Evolutionary conservation across 2,888 invertebrate species (phyloP).

Genomic region (Sphecodes monilicornis): DNA sequence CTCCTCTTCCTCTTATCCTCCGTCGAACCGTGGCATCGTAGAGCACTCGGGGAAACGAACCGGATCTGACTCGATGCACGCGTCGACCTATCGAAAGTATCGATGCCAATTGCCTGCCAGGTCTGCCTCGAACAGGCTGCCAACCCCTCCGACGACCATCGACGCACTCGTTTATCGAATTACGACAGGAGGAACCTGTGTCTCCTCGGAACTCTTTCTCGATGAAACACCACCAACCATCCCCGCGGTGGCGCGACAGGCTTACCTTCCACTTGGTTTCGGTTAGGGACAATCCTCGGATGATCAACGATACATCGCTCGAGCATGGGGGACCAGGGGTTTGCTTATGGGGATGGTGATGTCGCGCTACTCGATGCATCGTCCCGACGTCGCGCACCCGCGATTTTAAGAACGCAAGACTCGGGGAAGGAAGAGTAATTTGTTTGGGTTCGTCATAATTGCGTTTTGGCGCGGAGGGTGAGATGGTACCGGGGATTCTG

Average conservation of each 20-base stretch:
- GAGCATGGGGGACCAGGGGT: constrained; percentile 9
- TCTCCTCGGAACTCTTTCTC: constrained; percentile 63
- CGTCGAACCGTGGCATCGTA: constrained; percentile 69
- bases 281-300: constrained; percentile 37
- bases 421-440: neutral
- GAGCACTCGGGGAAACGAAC: constrained; percentile 78
- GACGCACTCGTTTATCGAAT: constrained; percentile 76
- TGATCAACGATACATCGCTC: constrained; percentile 49
- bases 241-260: neutral
- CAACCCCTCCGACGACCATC: constrained; percentile 58
- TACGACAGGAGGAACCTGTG: constrained; percentile 70
- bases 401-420: neutral
- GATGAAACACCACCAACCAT: constrained; percentile 13
- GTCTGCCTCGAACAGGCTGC: constrained; percentile 63
- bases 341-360: constrained; percentile 9
- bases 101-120: constrained; percentile 78
- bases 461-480: no score
- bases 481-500: neutral
- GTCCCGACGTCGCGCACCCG: neutral
- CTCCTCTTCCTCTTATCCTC: constrained; percentile 55
- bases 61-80: constrained; percentile 76
- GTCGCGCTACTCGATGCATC: constrained; percentile 10
- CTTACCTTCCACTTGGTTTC: constrained; percentile 45
- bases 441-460: neutral
- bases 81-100: constrained; percentile 76